Percentiles rank a stretch among this genome's conserved stretches.
phyloP scores from a whole-genome alignment of 2,113 vertebrate species.

The Cranoglanis bouderius region DNA sequence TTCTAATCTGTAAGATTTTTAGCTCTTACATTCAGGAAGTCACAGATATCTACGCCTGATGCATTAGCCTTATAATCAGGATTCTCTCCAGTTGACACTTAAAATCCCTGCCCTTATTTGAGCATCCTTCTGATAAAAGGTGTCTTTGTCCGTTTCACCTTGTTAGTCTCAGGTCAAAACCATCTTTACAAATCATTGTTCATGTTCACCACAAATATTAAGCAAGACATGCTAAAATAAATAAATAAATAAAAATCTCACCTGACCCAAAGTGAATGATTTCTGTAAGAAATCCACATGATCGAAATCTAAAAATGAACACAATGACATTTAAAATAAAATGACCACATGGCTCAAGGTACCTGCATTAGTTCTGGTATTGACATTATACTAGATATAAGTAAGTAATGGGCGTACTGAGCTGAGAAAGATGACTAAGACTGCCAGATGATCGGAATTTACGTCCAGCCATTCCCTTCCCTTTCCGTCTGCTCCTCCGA shows the following conservation, averaged over 20 bases:
- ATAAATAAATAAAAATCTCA: constrained; percentile 45
- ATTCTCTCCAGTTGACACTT: not conserved
- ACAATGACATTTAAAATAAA: not conserved
- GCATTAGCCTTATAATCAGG: too few species aligned
- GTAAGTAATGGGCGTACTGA: constrained; percentile 75
- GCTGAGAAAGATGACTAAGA: constrained; percentile 72
- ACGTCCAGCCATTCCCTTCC: constrained; percentile 57
- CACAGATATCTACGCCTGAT: not conserved
- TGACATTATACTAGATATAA: not conserved
- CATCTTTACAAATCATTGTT: not conserved
- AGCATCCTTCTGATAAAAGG: not conserved
- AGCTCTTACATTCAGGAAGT: not conserved
- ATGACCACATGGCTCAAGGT: not conserved
- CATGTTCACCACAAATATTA: not conserved
- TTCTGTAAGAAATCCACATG: constrained; percentile 70
- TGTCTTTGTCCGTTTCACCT: not conserved
- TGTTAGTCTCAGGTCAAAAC: not conserved
- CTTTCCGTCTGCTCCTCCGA: constrained; percentile 50
- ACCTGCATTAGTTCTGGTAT: not conserved
- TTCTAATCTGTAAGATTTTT: not conserved
- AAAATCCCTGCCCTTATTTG: not conserved
- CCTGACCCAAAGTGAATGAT: constrained; percentile 65
- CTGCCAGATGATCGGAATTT: constrained; percentile 81
- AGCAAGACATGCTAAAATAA: too few species aligned
- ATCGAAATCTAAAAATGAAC: constrained; percentile 78